A percentile compares a stretch with the other conserved stretches of the same genome.
phyloP scores from a whole-genome alignment of 2,888 invertebrate genomes.

The Serripes groenlandicus region DNA sequence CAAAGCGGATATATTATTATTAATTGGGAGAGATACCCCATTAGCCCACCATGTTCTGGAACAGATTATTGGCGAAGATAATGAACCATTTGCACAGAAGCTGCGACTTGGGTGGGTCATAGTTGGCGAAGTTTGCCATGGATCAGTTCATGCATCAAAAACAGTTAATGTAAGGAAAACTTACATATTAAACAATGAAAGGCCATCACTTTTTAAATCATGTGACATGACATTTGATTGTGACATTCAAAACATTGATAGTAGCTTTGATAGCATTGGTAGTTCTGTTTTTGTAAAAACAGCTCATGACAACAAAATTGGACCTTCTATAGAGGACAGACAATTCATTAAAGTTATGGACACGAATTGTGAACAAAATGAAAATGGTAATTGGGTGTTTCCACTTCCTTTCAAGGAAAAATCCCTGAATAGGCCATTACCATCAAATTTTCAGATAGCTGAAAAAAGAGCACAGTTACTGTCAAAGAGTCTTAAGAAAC shows the following conservation, averaged over 20 bases:
- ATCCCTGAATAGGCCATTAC: background rate
- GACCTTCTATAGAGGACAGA: conserved; percentile 11
- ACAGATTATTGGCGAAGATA: conserved; percentile 12
- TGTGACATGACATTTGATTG: conserved; percentile 10
- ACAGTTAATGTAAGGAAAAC: conserved; percentile 35
- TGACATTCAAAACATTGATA: too few species aligned
- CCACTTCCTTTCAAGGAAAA: conserved; percentile 1
- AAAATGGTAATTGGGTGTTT: background rate
- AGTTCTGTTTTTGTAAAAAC: conserved; percentile 8
- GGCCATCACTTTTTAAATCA: conserved; percentile 1
- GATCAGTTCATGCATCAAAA: conserved; percentile 16
- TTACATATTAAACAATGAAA: conserved; percentile 2
- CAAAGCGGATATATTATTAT: background rate
- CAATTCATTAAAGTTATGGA: conserved; percentile 23
- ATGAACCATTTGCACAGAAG: conserved; percentile 25
- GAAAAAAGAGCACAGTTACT: background rate
- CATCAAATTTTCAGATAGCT: conserved; percentile 1
- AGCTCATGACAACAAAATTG: conserved; percentile 14
- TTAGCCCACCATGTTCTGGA: conserved; percentile 10
- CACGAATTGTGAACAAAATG: background rate
- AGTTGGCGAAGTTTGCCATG: conserved; percentile 5
- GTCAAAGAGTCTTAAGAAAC: conserved; percentile 7
- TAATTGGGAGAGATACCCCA: conserved; percentile 33
- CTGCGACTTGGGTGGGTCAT: background rate
- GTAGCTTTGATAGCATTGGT: background rate